Evolutionary conservation across 2,113 vertebrate species (phyloP), one percentile per base, ranked within the genome.

Genomic region (Telmatochromis sp.): DNA sequence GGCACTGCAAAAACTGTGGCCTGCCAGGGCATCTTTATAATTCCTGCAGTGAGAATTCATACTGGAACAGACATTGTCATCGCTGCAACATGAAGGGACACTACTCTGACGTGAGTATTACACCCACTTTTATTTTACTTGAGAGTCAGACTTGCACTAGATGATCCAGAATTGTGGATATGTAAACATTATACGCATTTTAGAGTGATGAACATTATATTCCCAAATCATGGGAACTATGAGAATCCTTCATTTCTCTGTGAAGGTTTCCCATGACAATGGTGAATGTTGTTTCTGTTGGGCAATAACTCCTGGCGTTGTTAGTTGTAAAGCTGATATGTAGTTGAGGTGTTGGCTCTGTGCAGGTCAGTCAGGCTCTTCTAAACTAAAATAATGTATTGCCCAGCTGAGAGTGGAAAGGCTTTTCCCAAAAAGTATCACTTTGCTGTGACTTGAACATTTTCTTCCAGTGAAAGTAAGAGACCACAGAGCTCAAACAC

Each of bases 31-130:
- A 98, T 94, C 89, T 83, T 5, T 95, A 88, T 82, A 88, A 86
- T 19, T 96, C 97, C 7, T 99, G 99, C 91, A 93, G 94, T 9
- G 98, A 98, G 93, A 96, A 83, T 86, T 40, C 95, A 21, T 97
- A 96, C 14, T 98, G 98, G 97, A 94, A 96, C 82, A 98, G 98
- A 14, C 93, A 94, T 19, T 99, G 99, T 94, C 96, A 96, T 58
- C 98, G 98, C 87, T 99, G 99, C 83, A 84, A 91, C 82, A 98
- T 98, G 98, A 96, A 80, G 21, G 98, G 99, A 3, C 99, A 99
- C 95, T 97, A 97, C 57, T 94, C 95, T 84, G 98, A 99, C 14
- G 98, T 99, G 94, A 99, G 98, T 98, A 95, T 37, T 40, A 4
- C 23, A 10, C 63, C 3, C 5, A 49, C 3, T 79, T 84, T 58